Base-by-base conservation (phyloP, 2,113 vertebrate species). In the Hippocampus comes region DNA sequence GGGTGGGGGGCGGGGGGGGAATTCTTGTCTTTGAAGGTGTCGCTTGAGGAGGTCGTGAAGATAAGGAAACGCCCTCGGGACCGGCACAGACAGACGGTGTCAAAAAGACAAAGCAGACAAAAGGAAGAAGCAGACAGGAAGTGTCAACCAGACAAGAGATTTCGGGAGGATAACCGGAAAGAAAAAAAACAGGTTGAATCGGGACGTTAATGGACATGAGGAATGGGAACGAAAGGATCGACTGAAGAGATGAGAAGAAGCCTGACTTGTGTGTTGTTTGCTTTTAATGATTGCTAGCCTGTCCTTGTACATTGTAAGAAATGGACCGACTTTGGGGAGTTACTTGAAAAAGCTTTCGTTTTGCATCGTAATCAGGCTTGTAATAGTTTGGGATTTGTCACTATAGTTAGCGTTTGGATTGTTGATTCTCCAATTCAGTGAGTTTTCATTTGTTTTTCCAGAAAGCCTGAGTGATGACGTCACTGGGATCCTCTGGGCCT, bases 61-160 rank as follows among this genome's bases (percentile, higher is more conserved):
- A 66, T 48, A 66, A 25, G 23, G 43, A 25, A 66, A 66, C 42
- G 48, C 64, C 25, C 64, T 46, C 15, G 42, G 43, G 42, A 48
- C 27, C 17, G 23, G 17, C 27, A 9, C 27, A 34, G 59, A 38
- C 59, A 34, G 27, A 61, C 59, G 59, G 27, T 8, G 59, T 61
- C 27, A 61, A 34, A 61, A 61, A 61, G 59, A 61, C 59, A 61
- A 61, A 61, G 59, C 59, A 34, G 59, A 61, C 59, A 61, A 61
- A 38, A 61, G 59, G 59, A 34, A 61, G 27, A 7, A 34, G 59
- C 27, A 30, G 59, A 61, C 59, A 61, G 59, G 27, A 61, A 61
- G 27, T 34, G 59, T 61, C 59, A 61, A 34, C 34, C 59, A 20
- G 27, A 34, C 56, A 59, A 59, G 56, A 59, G 59, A 61, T 30